These are phyloP conservation scores for Nomada hirtipes DNA, from an alignment of 2,888 invertebrate genomes.

Conservation along the genomic window DNA sequence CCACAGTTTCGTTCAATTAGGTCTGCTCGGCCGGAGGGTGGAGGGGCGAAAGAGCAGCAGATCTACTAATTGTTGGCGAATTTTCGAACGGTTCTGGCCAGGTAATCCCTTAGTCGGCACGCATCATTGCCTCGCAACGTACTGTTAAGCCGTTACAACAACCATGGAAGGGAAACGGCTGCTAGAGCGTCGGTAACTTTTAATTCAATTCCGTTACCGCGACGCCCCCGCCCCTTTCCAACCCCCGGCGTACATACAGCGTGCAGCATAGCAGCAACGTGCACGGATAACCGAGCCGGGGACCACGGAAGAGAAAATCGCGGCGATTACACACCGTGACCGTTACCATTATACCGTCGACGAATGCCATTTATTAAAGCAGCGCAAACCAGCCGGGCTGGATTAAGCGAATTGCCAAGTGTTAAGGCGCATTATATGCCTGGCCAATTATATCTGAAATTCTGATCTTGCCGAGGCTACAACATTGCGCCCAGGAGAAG, in stretches of 20 bases:
- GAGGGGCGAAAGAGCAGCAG: neutral
- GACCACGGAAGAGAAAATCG: conserved; percentile 70
- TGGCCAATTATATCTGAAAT: conserved; percentile 61
- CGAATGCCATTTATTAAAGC: conserved; percentile 72
- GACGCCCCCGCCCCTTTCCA: conserved; percentile 12
- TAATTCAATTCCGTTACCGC: conserved; percentile 71
- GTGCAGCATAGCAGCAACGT: neutral
- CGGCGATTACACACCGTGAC: conserved; percentile 70
- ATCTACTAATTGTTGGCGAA: conserved; percentile 36
- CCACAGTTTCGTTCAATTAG: neutral
- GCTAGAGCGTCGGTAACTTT: conserved; percentile 64
- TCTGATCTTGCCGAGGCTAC: conserved; percentile 34
- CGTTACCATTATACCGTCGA: conserved; percentile 71
- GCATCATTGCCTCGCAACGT: conserved; percentile 64
- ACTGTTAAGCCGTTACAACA: conserved; percentile 62
- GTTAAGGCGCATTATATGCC: conserved; percentile 65
- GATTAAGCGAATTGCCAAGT: conserved; percentile 56
- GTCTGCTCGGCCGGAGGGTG: neutral
- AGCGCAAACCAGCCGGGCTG: conserved; percentile 44
- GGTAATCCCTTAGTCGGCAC: conserved; percentile 49
- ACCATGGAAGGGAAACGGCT: conserved; percentile 58
- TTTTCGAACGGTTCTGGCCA: conserved; percentile 41
- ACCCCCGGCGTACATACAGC: neutral
- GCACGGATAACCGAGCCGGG: conserved; percentile 51
- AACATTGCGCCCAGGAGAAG: conserved; percentile 1